Evolutionary conservation across 35 echinoderm and acorn worm species (phyloP).

Genomic region (Holothuria glaberrima): DNA sequence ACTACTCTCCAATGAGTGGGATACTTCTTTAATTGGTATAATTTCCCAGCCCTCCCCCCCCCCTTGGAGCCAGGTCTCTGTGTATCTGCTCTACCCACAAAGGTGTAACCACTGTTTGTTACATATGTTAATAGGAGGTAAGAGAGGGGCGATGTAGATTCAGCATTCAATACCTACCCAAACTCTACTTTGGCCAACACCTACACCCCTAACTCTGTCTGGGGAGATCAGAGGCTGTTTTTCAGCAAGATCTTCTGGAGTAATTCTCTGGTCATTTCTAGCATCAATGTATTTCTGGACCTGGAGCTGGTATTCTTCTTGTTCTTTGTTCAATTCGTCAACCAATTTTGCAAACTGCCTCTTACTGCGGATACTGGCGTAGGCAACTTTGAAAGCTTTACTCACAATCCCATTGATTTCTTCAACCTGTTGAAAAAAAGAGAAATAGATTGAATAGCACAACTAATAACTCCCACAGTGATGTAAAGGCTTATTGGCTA

Average conservation of each 20-base stretch:
- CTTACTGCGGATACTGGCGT: constrained; percentile 93
- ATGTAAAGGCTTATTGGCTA: too few relatives aligned
- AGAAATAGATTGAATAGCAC: too few relatives aligned
- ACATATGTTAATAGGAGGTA: too few relatives aligned
- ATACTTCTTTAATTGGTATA: too few relatives aligned
- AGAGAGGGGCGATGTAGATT: too few relatives aligned
- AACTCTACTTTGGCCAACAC: constrained; percentile 77
- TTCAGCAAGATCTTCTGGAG: constrained; percentile 63
- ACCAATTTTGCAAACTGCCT: constrained; percentile 87
- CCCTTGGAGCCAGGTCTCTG: too few relatives aligned
- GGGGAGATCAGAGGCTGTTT: constrained; percentile 69
- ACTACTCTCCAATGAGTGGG: too few relatives aligned
- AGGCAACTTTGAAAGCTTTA: constrained; percentile 98
- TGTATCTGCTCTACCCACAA: too few relatives aligned
- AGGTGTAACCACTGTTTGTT: too few relatives aligned
- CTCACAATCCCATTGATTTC: constrained; percentile 94
- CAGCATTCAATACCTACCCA: constrained; percentile 62
- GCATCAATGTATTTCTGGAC: constrained; percentile 62
- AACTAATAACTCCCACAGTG: too few relatives aligned
- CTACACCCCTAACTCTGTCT: constrained; percentile 70
- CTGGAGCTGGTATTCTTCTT: constrained; percentile 82
- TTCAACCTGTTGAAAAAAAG: constrained; percentile 66
- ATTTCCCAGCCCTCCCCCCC: too few relatives aligned
- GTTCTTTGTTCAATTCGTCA: constrained; percentile 87
- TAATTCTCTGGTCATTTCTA: constrained; percentile 28